A percentile compares a stretch with the other conserved stretches of the same genome.
Evolutionary conservation across 2,113 vertebrate genomes (phyloP).

Genomic region (Bombycilla garrulus): DNA sequence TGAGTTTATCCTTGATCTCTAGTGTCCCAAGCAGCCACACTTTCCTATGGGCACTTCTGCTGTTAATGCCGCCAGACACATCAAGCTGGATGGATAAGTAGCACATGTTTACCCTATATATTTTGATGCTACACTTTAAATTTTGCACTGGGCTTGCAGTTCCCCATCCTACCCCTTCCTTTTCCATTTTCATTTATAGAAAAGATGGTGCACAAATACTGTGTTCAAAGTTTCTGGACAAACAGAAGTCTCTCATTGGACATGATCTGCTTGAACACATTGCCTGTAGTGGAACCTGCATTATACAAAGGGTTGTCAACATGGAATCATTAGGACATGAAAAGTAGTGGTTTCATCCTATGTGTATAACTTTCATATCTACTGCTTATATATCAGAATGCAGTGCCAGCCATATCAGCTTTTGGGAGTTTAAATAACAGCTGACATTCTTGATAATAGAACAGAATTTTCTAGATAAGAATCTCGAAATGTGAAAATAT

Average conservation of each 20-base stretch:
- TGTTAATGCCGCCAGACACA: neutral
- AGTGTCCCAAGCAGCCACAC: neutral
- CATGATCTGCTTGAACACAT: neutral
- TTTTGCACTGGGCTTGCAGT: neutral
- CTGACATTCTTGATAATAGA: neutral
- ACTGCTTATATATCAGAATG: neutral
- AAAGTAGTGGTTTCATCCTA: neutral
- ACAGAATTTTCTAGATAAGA: neutral
- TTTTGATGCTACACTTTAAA: neutral
- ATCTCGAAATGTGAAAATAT: neutral
- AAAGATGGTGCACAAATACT: neutral
- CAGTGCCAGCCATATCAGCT: neutral
- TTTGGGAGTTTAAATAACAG: neutral
- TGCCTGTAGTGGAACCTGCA: neutral
- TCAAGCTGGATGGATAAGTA: neutral
- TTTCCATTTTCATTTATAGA: neutral
- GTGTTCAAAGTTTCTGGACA: neutral
- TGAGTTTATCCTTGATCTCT: neutral
- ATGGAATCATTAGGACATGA: neutral
- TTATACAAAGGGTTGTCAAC: neutral
- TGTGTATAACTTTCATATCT: neutral
- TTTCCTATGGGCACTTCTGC: fast-evolving
- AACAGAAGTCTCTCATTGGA: neutral
- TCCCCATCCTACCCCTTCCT: neutral
- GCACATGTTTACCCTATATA: fast-evolving